Evolutionary conservation across 2,888 invertebrate genomes (phyloP), one percentile per base, ranked within the genome.

Genomic region (Melieria omissa): DNA sequence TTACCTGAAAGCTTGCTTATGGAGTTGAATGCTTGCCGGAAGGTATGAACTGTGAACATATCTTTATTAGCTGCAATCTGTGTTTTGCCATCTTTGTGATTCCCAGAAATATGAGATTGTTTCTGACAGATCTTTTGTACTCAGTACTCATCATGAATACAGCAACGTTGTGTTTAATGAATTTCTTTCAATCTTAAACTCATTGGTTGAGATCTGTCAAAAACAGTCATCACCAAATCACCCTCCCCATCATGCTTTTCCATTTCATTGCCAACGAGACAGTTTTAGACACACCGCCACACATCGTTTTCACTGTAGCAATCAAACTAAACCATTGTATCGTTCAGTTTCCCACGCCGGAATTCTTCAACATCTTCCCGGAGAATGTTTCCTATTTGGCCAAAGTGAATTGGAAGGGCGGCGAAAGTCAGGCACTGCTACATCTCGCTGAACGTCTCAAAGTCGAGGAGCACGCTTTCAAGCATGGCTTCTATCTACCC

Each of bases 401-500:
- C 47, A 87, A 84, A 70, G 88, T 88, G 7, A 88, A 89, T 16
- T 91, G 91, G 90, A 87, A 88, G 16, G 93, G 93, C 0, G 93
- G 93, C 0, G 93, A 93, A 85, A 89, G 87, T 0, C 81, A 88
- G 41, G 93, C 92, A 0, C 82, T 93, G 14, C 81, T 88, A 60
- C 89, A 90, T 73, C 88, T 92, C 78, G 79, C 88, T 70, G 87
- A 89, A 42, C 88, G 93, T 0, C 86, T 93, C 1, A 83, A 87
- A 14, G 89, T 90, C 1, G 90, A 91, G 75, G 85, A 88, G 71
- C 88, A 89, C 62, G 89, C 90, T 7, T 88, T 88, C 63, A 77
- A 82, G 74, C 80, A 89, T 72, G 92, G 92, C 0, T 89, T 88
- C 10, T 91, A 91, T 78, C 84, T 93, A 77, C 93, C 93, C 0